Conservation (phyloP, 2,888 invertebrate genomes). For the Acrocyrtus sp. region DNA sequence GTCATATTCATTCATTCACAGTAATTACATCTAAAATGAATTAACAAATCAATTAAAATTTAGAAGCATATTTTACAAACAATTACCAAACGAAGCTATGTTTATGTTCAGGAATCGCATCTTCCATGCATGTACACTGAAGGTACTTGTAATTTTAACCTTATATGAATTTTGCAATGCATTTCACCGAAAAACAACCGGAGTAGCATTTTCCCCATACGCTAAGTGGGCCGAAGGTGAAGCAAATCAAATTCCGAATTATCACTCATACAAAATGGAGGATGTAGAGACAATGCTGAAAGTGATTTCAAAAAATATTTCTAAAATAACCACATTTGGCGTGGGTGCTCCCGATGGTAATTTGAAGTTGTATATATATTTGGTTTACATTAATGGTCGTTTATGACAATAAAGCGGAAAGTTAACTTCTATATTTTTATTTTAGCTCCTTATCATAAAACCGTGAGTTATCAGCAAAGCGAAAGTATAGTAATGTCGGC, state of each 20-base stretch:
- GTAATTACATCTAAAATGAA: no score
- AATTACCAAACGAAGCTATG: no score
- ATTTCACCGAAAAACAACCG: conserved; percentile 7
- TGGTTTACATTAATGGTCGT: no score
- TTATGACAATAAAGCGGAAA: no score
- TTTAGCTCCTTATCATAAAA: conserved; percentile 5
- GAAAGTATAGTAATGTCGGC: not conserved
- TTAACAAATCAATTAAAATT: no score
- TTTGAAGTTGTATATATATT: not conserved
- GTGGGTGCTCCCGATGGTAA: conserved; percentile 32
- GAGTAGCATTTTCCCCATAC: conserved; percentile 15
- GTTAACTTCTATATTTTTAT: no score
- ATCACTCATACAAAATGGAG: not conserved
- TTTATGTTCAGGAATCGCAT: no score
- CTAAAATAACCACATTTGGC: conserved; percentile 17
- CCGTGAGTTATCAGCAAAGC: not conserved
- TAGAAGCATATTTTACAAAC: no score
- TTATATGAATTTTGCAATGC: not conserved
- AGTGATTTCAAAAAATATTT: conserved; percentile 29
- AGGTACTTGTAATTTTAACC: no score
- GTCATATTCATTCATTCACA: no score
- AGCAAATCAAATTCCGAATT: not conserved
- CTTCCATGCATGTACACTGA: no score
- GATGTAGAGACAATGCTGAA: conserved; percentile 26
- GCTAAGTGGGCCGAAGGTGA: conserved; percentile 10